Evolutionary conservation across 1,140 invertebrate genomes (phyloP).

Genomic region (Philopotamus ludificatus): DNA sequence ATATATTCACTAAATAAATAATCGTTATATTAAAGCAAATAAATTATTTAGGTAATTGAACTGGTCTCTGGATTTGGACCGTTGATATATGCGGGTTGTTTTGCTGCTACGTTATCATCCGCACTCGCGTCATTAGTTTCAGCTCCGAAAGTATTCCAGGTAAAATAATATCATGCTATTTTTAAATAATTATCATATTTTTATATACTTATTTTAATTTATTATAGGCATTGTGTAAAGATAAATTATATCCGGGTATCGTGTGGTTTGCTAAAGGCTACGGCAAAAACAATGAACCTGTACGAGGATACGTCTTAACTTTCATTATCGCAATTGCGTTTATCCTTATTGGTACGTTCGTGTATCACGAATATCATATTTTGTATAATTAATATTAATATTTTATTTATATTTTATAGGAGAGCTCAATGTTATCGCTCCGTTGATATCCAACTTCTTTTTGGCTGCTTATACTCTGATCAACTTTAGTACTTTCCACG

Average conservation of each 20-base stretch:
- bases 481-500: constrained; percentile 97
- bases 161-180: constrained; percentile 35
- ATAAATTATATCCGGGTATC: constrained; percentile 92
- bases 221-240: constrained; percentile 83
- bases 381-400: constrained; percentile 7
- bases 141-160: constrained; percentile 90
- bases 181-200: not conserved
- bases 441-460: constrained; percentile 97
- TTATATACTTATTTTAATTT: constrained; percentile 7
- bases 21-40: not conserved
- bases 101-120: constrained; percentile 93
- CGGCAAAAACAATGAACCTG: constrained; percentile 87
- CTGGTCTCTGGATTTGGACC: constrained; percentile 86
- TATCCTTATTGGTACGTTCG: constrained; percentile 77
- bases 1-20: not conserved
- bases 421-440: constrained; percentile 90
- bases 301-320: constrained; percentile 87
- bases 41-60: constrained; percentile 75
- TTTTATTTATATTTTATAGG: constrained; percentile 57
- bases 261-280: constrained; percentile 90
- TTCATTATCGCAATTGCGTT: constrained; percentile 87
- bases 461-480: constrained; percentile 95
- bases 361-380: not conserved
- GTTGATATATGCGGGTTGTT: constrained; percentile 94
- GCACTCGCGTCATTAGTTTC: constrained; percentile 94